These are phyloP conservation scores for Eustalomyia histrio DNA, from an alignment of 2,888 invertebrate species.

Conservation along the genomic window DNA sequence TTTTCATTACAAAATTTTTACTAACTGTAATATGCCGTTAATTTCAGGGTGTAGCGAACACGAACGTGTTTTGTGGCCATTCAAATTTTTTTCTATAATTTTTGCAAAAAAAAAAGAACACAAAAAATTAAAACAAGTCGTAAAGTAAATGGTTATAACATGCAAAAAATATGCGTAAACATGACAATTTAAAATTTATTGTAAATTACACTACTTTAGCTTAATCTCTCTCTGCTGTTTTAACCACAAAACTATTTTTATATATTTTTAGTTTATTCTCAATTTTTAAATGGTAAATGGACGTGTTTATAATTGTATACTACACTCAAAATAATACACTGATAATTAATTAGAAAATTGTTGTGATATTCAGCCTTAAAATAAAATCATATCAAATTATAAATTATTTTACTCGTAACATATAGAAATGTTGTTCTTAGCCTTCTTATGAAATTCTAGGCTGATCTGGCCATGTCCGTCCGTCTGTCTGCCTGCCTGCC, in stretches of 20 bases:
- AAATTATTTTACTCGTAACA: no score
- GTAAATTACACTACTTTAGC: constrained; percentile 36
- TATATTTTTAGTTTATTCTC: not conserved
- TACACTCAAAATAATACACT: no score
- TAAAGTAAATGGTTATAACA: constrained; percentile 38
- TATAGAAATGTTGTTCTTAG: no score
- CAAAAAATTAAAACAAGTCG: constrained; percentile 2
- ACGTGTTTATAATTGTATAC: not conserved
- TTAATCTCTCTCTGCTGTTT: not conserved
- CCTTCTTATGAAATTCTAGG: no score
- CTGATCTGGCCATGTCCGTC: no score
- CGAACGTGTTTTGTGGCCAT: constrained; percentile 35
- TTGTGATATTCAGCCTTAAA: no score
- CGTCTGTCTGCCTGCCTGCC: no score
- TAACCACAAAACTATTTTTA: not conserved
- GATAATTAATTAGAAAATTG: no score
- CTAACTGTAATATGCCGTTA: not conserved
- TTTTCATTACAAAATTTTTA: not conserved
- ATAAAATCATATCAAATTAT: no score
- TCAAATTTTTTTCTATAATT: constrained; percentile 1
- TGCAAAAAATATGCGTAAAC: constrained; percentile 65
- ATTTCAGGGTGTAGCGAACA: not conserved
- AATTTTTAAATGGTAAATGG: not conserved
- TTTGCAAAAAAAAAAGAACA: not conserved
- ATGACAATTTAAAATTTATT: constrained; percentile 65